A percentile compares a stretch with the other conserved stretches of the same genome.
Evolutionary conservation across 2,888 invertebrate genomes (phyloP).

Genomic region (Epicampocera succincta): DNA sequence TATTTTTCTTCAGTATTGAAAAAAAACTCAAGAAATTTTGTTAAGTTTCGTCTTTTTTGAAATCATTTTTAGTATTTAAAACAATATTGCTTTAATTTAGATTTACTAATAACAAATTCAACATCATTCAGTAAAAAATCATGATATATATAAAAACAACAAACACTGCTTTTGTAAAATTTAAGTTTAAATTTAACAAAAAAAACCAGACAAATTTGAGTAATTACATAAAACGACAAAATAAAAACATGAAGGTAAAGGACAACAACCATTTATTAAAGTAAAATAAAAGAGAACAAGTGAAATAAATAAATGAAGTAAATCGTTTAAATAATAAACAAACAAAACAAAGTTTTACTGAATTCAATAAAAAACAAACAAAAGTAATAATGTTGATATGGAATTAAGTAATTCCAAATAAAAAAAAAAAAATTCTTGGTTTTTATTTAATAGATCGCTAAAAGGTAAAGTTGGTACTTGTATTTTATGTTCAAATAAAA

Average conservation of each 20-base stretch:
- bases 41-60: constrained; percentile 61
- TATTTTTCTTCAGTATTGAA: constrained; percentile 56
- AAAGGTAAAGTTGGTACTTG: constrained; percentile 13
- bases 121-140: constrained; percentile 73
- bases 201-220: constrained; percentile 65
- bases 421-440: constrained; percentile 76
- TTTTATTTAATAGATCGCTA: constrained; percentile 55
- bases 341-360: constrained; percentile 79
- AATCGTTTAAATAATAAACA: constrained; percentile 72
- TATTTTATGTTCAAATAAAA: too few species aligned
- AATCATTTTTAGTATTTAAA: constrained; percentile 63
- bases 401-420: constrained; percentile 80
- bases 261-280: constrained; percentile 68
- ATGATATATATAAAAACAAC: constrained; percentile 73
- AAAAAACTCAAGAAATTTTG: constrained; percentile 49
- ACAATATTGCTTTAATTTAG: constrained; percentile 79
- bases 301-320: constrained; percentile 71
- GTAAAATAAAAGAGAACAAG: constrained; percentile 67
- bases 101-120: constrained; percentile 71
- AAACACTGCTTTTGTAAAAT: constrained; percentile 81
- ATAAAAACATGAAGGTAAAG: constrained; percentile 63
- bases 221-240: constrained; percentile 65
- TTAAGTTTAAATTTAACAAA: constrained; percentile 79
- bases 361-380: constrained; percentile 77
- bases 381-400: constrained; percentile 78